Evolutionary conservation across 2,113 vertebrate species (phyloP), one percentile per base, ranked within the genome.

Genomic region (Pungitius pungitius): DNA sequence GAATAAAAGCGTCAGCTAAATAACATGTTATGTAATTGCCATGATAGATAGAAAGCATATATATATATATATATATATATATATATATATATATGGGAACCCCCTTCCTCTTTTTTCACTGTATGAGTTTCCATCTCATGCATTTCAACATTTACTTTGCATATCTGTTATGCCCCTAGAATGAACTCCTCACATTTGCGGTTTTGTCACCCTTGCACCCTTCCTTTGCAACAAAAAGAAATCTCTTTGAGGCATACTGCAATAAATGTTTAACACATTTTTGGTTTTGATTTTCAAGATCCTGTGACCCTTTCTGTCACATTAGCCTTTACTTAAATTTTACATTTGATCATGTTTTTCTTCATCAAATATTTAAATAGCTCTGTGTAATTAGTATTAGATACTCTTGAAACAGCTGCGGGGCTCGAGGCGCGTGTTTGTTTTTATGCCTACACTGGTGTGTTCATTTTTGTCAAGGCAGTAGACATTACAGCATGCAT

Each of bases 381-480:
- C 27, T 8, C 20, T 27, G 47, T 54, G n/a, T 43, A 67, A 69
- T 69, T 11, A 71, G 9, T n/a, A 57, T 61, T 15, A 15, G 61
- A 27, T 45, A 70, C 59, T 59, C 56, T 26, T 67, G 24, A 67
- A 26, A 76, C 54, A 35, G 39, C 62, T 35, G 12, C 18, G 35
- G 49, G 57, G 39, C 61, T 49, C 18, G 2, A 75, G 73, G 65
- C 42, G 57, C 60, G 69, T 78, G 71, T 81, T 78, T 61, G 71
- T 30, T 75, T 61, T 61, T 17, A 24, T 62, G 33, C 66, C 43
- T 54, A n/a, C 6, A 11, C 17, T 17, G 4, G 56, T 59, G 24
- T 69, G 22, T 33, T 58, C 18, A 56, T 52, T 60, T 30, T 37
- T 35, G 45, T 58, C 59, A 10, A 60, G 40, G 56, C 8, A 12